Base-by-base conservation (phyloP, 2,888 invertebrate species). In the Apotomis betuletana region DNA sequence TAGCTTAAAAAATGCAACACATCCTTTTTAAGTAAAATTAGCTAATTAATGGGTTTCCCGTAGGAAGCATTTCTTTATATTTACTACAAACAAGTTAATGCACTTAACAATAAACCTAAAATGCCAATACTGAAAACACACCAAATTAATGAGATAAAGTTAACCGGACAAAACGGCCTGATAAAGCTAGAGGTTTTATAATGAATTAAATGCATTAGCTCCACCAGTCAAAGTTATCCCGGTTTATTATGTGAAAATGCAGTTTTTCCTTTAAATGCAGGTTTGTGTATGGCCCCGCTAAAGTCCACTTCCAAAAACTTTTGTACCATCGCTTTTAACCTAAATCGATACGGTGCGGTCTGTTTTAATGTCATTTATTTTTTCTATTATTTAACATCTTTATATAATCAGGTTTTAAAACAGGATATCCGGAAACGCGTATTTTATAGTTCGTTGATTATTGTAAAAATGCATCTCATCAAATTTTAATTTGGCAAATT, bases 181-280 rank as follows among this genome's bases (percentile, higher is more conserved):
- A 27, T 44, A 4, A 44, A 6, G 44, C 5, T 5, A 44, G 1
- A 8, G 5, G 0, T 65, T 3, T 5, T 41, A 54, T 60, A 69
- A 69, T 69, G 69, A 38, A 67, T 41, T 67, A 67, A 71, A 71
- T 71, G 60, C 67, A 61, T 41, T 41, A 41, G 41, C 41, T 41
- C 6, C 41, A 4, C 41, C 41, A 4, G 41, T 41, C 41, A 6
- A 5, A 41, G 5, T 41, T 41, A 6, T 41, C 6, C 41, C 5
- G 41, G 41, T 6, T 41, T 41, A 0, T 5, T 41, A 41, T 41
- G 41, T 41, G 41, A 41, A 41, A 41, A 41, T 41, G 41, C 5
- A 4, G 6, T 6, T 6, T 5, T 41, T 41, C 5, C 3, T 41
- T 41, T 41, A 41, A 41, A 41, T 41, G 6, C 41, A 41, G 4